phyloP scores from a whole-genome alignment of 1,140 invertebrate genomes.

The Solen grandis region DNA sequence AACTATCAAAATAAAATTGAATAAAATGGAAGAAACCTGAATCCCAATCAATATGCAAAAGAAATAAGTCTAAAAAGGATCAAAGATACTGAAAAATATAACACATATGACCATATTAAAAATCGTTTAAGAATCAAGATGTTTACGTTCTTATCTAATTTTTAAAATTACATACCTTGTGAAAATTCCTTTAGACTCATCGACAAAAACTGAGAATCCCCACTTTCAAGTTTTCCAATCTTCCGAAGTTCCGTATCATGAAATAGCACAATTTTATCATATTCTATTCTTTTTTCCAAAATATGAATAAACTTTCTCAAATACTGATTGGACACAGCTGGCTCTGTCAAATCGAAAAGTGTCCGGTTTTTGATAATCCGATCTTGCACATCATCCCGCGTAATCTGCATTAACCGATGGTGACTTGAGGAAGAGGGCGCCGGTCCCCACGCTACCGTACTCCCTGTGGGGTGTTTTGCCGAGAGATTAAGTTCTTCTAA shows the following conservation, averaged over 20 bases:
- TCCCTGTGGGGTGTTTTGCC: slow-evolving; percentile 75
- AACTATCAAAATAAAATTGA: too few species aligned
- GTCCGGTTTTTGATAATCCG: slow-evolving; percentile 95
- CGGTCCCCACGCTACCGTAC: slow-evolving; percentile 84
- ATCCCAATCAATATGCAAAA: too few species aligned
- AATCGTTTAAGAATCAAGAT: too few species aligned
- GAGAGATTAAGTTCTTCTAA: slow-evolving; percentile 88
- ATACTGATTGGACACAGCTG: slow-evolving; percentile 83
- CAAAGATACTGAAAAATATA: too few species aligned
- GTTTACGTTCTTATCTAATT: too few species aligned
- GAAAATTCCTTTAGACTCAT: slow-evolving; percentile 65
- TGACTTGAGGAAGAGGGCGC: slow-evolving; percentile 93
- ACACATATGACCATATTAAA: too few species aligned
- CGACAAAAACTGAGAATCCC: slow-evolving; percentile 54
- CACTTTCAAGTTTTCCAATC: slow-evolving; percentile 68
- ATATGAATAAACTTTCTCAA: slow-evolving; percentile 84
- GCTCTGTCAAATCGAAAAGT: slow-evolving; percentile 91
- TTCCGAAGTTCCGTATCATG: slow-evolving; percentile 87
- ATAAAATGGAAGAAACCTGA: too few species aligned
- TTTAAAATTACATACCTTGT: slow-evolving; percentile 56
- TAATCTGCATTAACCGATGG: slow-evolving; percentile 91
- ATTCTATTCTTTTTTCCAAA: slow-evolving; percentile 85
- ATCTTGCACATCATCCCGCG: slow-evolving; percentile 88
- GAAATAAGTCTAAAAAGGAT: too few species aligned
- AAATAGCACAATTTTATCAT: slow-evolving; percentile 87